These are phyloP conservation scores for Synanceia verrucosa DNA, from an alignment of 2,797 vertebrate species.

Conservation along the genomic window DNA sequence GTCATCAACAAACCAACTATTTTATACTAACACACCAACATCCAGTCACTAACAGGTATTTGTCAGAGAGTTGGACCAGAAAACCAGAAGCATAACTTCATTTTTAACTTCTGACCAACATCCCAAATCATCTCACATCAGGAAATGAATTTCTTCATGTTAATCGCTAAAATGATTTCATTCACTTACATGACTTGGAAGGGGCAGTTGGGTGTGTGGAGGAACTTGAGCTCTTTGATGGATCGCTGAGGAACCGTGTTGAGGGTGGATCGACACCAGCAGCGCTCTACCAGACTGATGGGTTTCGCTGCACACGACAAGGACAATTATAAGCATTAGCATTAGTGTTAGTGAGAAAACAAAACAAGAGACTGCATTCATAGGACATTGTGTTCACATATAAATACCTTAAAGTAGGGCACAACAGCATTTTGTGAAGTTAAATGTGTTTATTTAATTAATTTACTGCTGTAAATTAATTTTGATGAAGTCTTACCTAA, in stretches of 20 bases:
- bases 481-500: neutral
- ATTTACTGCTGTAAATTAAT: no score
- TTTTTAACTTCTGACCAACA: neutral
- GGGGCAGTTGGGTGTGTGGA: constrained; percentile 87
- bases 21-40: neutral
- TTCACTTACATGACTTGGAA: constrained; percentile 88
- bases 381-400: neutral
- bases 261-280: constrained; percentile 84
- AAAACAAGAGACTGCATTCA: neutral
- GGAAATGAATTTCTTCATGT: constrained; percentile 4
- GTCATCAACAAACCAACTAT: neutral
- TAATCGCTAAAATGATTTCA: neutral
- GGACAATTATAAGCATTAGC: neutral
- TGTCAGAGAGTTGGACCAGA: neutral
- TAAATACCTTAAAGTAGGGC: neutral
- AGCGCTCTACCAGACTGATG: constrained; percentile 86
- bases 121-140: no score
- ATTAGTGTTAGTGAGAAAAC: accelerated
- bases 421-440: neutral
- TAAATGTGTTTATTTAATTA: no score
- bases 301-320: constrained; percentile 79
- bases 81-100: neutral
- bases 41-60: neutral
- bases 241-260: constrained; percentile 84
- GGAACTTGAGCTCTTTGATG: constrained; percentile 87